A percentile compares a stretch with the other conserved stretches of the same genome.
Conservation (phyloP, 1,140 invertebrate genomes). For the Penaeus japonicus region DNA sequence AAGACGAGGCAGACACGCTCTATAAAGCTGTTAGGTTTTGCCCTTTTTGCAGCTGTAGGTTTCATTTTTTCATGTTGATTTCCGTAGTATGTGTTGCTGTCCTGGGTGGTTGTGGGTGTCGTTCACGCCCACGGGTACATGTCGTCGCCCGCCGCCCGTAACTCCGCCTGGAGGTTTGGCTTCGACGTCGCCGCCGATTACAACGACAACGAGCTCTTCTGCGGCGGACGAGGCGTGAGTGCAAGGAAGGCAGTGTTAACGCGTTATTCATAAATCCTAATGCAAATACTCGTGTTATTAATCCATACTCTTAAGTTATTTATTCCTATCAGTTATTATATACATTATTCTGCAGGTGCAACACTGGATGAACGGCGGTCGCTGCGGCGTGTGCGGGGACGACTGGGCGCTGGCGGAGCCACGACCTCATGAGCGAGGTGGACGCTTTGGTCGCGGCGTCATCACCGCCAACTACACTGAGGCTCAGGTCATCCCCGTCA, state of each 20-base stretch:
- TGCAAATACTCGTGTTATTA: not conserved
- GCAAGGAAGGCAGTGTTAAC: too few species aligned
- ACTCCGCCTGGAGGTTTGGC: constrained; percentile 60
- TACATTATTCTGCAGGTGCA: constrained; percentile 47
- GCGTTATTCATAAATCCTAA: too few species aligned
- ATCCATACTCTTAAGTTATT: not conserved
- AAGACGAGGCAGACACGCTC: too few species aligned
- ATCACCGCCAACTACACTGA: constrained; percentile 76
- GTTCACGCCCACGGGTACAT: constrained; percentile 20
- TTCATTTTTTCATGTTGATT: too few species aligned
- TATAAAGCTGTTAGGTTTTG: too few species aligned
- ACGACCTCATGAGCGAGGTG: constrained; percentile 60
- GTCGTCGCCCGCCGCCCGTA: constrained; percentile 22
- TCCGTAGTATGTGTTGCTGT: not conserved
- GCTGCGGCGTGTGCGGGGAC: constrained; percentile 59
- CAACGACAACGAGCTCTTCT: constrained; percentile 68
- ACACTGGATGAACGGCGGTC: constrained; percentile 41
- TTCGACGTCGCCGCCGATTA: constrained; percentile 67
- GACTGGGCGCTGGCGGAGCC: constrained; percentile 37
- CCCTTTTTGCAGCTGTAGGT: too few species aligned
- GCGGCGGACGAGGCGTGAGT: constrained; percentile 64
- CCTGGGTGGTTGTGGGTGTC: not conserved
- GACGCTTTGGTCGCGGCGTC: constrained; percentile 62
- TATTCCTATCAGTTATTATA: not conserved
- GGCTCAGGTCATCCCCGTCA: constrained; percentile 74